Evolutionary conservation across 2,113 vertebrate genomes (phyloP).

Genomic region (Loxodonta africana): DNA sequence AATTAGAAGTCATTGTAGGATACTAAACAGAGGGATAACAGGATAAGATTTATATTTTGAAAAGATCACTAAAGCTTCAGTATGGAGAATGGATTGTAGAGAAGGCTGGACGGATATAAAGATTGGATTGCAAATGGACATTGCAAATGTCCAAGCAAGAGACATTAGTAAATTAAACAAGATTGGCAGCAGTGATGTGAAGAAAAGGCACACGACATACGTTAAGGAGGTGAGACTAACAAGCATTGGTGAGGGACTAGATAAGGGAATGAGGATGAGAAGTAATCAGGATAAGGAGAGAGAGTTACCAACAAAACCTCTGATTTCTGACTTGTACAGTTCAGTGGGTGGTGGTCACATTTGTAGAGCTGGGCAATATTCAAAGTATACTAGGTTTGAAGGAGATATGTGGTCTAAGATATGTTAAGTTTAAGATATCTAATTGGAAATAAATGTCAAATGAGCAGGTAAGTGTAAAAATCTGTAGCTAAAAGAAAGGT

Average conservation of each 20-base stretch:
- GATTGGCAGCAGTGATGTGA: neutral
- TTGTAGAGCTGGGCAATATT: neutral
- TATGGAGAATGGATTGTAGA: neutral
- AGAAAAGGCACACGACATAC: neutral
- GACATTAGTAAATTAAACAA: neutral
- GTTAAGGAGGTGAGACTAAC: neutral
- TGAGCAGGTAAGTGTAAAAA: neutral
- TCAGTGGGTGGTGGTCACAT: neutral
- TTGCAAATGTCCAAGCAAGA: conserved; percentile 11
- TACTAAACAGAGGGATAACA: neutral
- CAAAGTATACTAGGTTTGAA: neutral
- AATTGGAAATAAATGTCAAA: conserved; percentile 50
- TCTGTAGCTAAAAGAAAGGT: neutral
- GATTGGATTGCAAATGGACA: neutral
- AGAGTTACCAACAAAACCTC: neutral
- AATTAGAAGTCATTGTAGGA: neutral
- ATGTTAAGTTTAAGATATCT: neutral
- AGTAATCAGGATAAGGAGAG: neutral
- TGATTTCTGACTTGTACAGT: neutral
- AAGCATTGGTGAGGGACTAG: neutral
- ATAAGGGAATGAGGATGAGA: neutral
- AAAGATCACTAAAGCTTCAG: neutral
- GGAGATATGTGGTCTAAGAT: neutral
- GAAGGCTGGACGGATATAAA: neutral
- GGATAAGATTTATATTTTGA: neutral